These are phyloP conservation scores for Meghimatium bilineatum DNA, from an alignment of 2,888 invertebrate species.

Conservation along the genomic window DNA sequence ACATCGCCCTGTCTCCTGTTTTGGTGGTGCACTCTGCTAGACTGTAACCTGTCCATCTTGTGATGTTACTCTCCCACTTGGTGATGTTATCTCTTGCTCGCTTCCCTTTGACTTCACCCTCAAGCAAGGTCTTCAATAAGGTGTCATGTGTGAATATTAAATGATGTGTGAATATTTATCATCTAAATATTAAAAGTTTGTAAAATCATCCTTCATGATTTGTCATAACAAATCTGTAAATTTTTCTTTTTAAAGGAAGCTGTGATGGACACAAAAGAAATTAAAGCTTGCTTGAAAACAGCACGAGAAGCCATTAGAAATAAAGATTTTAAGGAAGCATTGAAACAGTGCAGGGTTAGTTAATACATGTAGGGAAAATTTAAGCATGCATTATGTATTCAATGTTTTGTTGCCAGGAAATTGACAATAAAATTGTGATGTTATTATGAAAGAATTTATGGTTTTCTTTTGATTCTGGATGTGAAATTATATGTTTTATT, in stretches of 20 bases:
- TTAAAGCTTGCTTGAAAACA: slow-evolving; percentile 86
- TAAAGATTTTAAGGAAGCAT: slow-evolving; percentile 85
- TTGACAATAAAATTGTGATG: neutral
- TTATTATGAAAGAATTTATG: neutral
- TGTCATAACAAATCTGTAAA: neutral
- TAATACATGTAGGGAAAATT: neutral
- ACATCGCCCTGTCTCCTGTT: too few species aligned
- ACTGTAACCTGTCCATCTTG: too few species aligned
- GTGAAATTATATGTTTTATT: too few species aligned
- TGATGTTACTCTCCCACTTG: too few species aligned
- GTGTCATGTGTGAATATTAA: too few species aligned
- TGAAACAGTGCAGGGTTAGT: slow-evolving; percentile 86
- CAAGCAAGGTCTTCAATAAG: too few species aligned
- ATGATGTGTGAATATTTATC: too few species aligned
- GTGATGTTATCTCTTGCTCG: too few species aligned
- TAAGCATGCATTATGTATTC: neutral
- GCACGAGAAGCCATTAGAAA: slow-evolving; percentile 88
- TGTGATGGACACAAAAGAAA: slow-evolving; percentile 80
- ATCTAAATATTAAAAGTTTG: neutral
- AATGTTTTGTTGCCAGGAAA: neutral
- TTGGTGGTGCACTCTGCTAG: too few species aligned
- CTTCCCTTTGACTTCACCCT: too few species aligned
- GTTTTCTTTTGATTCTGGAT: neutral
- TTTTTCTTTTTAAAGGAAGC: neutral
- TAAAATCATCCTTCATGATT: neutral